Percentiles rank a stretch among this genome's conserved stretches.
Evolutionary conservation across 2,888 invertebrate genomes (phyloP).

Genomic region (Hyposoter didymator): DNA sequence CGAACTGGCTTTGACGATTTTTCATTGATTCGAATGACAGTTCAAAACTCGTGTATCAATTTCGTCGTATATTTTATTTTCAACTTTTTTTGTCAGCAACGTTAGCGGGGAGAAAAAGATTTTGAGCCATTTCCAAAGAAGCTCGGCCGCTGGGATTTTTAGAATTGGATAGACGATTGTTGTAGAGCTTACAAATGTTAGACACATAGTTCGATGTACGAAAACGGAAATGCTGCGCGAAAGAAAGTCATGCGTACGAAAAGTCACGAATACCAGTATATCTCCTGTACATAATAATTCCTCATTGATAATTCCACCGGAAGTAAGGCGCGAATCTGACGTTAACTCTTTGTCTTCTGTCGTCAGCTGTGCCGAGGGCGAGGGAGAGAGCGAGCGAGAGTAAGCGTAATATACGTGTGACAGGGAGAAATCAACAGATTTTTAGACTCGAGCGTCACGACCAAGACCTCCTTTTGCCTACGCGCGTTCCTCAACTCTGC

Average conservation of each 20-base stretch:
- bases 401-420: slow-evolving; percentile 35
- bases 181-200: not conserved
- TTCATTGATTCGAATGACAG: too few relatives aligned
- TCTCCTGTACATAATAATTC: slow-evolving; percentile 29
- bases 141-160: not conserved
- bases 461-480: slow-evolving; percentile 77
- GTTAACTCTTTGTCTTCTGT: slow-evolving; percentile 58
- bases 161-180: not conserved
- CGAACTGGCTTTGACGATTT: too few relatives aligned
- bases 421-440: slow-evolving; percentile 70
- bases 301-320: slow-evolving; percentile 63
- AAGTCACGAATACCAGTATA: slow-evolving; percentile 16
- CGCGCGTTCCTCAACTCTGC: slow-evolving; percentile 72
- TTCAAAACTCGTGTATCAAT: too few relatives aligned
- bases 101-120: too few relatives aligned
- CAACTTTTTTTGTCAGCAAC: too few relatives aligned
- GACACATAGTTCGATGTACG: slow-evolving; percentile 4
- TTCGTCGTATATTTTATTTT: too few relatives aligned
- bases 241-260: slow-evolving; percentile 14
- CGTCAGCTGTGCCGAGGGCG: slow-evolving; percentile 32
- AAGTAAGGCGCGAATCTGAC: slow-evolving; percentile 61
- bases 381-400: not conserved
- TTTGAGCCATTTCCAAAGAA: too few relatives aligned
- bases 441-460: slow-evolving; percentile 73
- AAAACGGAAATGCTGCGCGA: slow-evolving; percentile 16